A percentile compares a stretch with the other conserved stretches of the same genome.
Conservation (phyloP, 2,797 vertebrate genomes). For the Acropternis orthonyx region DNA sequence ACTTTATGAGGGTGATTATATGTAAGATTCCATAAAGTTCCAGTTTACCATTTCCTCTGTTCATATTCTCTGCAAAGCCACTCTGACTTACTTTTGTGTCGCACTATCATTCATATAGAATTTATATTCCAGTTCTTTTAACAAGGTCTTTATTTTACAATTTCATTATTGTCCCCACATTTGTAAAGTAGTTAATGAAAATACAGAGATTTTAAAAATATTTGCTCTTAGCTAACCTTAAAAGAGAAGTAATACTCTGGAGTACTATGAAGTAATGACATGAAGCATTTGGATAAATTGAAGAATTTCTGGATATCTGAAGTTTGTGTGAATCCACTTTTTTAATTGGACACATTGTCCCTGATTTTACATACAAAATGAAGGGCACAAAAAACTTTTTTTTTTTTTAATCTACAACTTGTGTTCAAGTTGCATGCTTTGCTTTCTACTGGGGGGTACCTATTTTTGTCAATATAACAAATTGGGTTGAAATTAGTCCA, state of each 20-base stretch:
- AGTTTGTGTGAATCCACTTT: neutral
- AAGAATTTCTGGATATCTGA: neutral
- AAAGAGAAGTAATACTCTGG: neutral
- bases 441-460: neutral
- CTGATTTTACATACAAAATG: neutral
- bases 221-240: neutral
- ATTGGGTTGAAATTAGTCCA: neutral
- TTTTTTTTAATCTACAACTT: neutral
- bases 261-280: neutral
- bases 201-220: neutral
- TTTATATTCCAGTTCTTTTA: neutral
- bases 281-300: neutral
- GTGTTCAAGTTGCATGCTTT: neutral
- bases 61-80: neutral
- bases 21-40: neutral
- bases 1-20: neutral
- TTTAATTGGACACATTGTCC: neutral
- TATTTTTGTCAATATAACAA: neutral
- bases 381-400: fast-evolving
- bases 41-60: neutral
- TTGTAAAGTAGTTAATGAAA: neutral
- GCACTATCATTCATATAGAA: neutral
- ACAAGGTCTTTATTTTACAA: neutral
- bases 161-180: neutral
- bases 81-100: neutral